A percentile compares a stretch with the other conserved stretches of the same genome.
Evolutionary conservation across 2,113 vertebrate genomes (phyloP).

Genomic region (Platichthys stellatus): DNA sequence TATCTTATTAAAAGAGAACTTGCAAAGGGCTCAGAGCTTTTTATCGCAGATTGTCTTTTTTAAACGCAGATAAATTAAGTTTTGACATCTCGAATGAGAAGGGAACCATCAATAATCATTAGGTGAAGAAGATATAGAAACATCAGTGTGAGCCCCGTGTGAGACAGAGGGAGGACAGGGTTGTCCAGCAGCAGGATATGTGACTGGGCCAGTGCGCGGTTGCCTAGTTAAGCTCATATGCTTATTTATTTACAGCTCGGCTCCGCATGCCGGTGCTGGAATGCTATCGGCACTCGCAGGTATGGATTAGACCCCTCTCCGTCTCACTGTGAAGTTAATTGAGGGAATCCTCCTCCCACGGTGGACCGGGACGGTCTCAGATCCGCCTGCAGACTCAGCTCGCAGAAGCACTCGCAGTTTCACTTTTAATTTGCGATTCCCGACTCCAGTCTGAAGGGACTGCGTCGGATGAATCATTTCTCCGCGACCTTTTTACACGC

Average conservation of each 20-base stretch:
- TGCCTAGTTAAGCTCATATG: constrained; percentile 38
- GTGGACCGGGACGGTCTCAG: constrained; percentile 52
- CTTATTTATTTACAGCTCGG: constrained; percentile 61
- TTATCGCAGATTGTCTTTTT: constrained; percentile 17
- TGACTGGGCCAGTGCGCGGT: constrained; percentile 14
- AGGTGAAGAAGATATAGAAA: constrained; percentile 13
- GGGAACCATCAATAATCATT: constrained; percentile 23
- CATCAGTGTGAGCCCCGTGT: constrained; percentile 13
- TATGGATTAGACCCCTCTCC: constrained; percentile 73
- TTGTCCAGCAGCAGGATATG: constrained; percentile 30
- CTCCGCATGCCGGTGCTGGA: constrained; percentile 46
- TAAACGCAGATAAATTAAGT: background rate
- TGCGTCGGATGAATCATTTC: constrained; percentile 56
- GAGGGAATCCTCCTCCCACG: constrained; percentile 67
- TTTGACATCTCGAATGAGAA: constrained; percentile 32
- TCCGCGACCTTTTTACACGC: constrained; percentile 65
- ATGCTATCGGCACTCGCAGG: constrained; percentile 60
- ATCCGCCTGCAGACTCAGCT: constrained; percentile 50
- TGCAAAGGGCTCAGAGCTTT: constrained; percentile 1
- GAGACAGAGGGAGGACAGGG: constrained; percentile 1
- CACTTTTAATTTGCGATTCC: constrained; percentile 63
- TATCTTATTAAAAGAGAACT: constrained; percentile 38
- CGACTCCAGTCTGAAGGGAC: constrained; percentile 47
- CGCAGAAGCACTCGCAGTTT: constrained; percentile 37
- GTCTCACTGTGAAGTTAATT: constrained; percentile 76